Evolutionary conservation across 1,140 invertebrate species (phyloP), one percentile per base, ranked within the genome.

Genomic region (Caenorhabditis tropicalis): DNA sequence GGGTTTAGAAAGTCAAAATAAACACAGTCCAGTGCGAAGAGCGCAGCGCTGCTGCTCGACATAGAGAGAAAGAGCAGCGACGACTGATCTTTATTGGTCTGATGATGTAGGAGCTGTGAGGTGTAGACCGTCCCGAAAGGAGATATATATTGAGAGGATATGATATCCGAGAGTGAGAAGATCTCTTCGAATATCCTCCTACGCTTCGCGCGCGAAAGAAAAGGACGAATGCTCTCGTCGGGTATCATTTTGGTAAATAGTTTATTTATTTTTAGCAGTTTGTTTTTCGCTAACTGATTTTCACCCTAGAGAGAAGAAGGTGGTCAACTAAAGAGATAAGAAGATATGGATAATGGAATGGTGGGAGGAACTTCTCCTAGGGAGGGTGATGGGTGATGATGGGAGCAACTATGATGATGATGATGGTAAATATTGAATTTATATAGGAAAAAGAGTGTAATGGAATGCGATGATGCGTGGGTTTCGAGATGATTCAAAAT

Each of bases 1-100:
- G 19, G 33, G 65, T 74, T 74, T 74, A 74, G 65, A 74, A 74
- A 74, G 65, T 74, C 36, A 74, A 74, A 74, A 74, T 74, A 74
- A 74, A 74, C 36, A 74, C 36, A 74, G 65, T 74, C 65, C 65
- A 74, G 65, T n/a, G 65, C 65, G 65, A 29, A 33, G 60, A 70
- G 60, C 53, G 3, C 53, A 10, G 16, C 9, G 60, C 60, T 15
- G 3, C 16, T 7, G 53, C 21, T 7, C n/a, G 10, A 24, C 21
- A 9, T 7, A 24, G 65, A 21, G 65, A 21, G 36, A n/a, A 33
- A 65, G 29, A 65, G 39, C 7, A 21, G 36, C 36, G 65, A 27
- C 36, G 36, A 74, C 36, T 43, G 65, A 74, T 74, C 65, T 74
- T 74, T 74, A 74, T 74, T 74, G 65, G 65, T 74, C 65, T 74